Percentiles rank a stretch among this genome's conserved stretches.
These are phyloP conservation scores for Idris sp. DNA, from an alignment of 1,140 invertebrate genomes.

Conservation along the genomic window DNA sequence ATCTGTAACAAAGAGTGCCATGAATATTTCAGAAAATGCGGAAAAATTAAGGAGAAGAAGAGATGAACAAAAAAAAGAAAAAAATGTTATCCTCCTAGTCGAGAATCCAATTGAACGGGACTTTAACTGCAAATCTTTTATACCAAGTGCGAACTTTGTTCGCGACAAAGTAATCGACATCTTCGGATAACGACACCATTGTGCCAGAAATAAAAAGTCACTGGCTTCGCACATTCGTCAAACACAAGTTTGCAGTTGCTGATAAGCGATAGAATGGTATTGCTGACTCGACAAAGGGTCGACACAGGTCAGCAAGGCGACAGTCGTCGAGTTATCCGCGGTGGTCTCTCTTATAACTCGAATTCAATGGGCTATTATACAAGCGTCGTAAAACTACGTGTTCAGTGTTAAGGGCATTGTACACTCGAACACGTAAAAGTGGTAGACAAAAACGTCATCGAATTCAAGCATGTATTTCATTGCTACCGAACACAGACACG, in stretches of 20 bases:
- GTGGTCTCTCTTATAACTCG: constrained; percentile 60
- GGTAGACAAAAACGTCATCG: constrained; percentile 51
- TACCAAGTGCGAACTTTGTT: constrained; percentile 48
- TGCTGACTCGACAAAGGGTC: constrained; percentile 68
- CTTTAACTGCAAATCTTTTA: constrained; percentile 44
- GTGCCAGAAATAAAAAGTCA: constrained; percentile 63
- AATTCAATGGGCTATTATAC: constrained; percentile 67
- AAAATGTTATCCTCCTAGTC: constrained; percentile 19
- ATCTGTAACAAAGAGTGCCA: too few species aligned
- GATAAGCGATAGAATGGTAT: constrained; percentile 67
- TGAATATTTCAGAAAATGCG: too few species aligned
- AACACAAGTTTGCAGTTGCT: constrained; percentile 59
- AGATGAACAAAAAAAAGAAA: too few species aligned
- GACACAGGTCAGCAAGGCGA: constrained; percentile 47
- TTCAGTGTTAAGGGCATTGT: constrained; percentile 55
- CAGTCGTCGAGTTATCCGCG: constrained; percentile 46
- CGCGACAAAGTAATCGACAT: constrained; percentile 56
- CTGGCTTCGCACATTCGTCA: constrained; percentile 57
- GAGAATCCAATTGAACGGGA: constrained; percentile 39
- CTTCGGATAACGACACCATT: constrained; percentile 69
- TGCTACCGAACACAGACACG: constrained; percentile 19
- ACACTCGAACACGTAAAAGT: constrained; percentile 47
- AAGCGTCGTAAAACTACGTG: constrained; percentile 61
- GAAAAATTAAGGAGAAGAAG: too few species aligned
- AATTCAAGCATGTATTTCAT: constrained; percentile 56